These are phyloP conservation scores for Carassius carassius DNA, from an alignment of 2,113 vertebrate genomes.

Conservation along the genomic window DNA sequence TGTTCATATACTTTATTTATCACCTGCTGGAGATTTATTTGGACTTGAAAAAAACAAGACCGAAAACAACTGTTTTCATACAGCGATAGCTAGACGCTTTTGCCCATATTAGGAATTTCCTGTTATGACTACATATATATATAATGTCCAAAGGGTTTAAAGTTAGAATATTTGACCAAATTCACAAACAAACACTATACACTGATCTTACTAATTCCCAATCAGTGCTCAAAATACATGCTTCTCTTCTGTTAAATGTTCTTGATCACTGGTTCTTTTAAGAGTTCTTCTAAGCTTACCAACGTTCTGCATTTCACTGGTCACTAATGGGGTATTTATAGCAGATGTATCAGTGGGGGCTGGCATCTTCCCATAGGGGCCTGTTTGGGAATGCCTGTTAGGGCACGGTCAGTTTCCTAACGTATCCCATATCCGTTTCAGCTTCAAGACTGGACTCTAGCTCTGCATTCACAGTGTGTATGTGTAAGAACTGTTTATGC, in stretches of 20 bases:
- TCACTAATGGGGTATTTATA: constrained; percentile 54
- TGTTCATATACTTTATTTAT: too few species aligned
- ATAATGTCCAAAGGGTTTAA: not conserved
- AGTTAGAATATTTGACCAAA: not conserved
- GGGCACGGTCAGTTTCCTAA: constrained; percentile 72
- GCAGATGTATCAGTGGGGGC: constrained; percentile 56
- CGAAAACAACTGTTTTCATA: too few species aligned
- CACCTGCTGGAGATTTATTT: too few species aligned
- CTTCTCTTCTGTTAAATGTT: not conserved
- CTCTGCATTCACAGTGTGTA: constrained; percentile 45
- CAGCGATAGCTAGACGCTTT: too few species aligned
- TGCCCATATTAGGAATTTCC: too few species aligned
- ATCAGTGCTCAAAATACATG: constrained; percentile 15
- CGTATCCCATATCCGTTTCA: constrained; percentile 65
- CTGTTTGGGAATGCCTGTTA: constrained; percentile 74
- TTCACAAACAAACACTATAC: constrained; percentile 33
- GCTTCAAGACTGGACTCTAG: constrained; percentile 37
- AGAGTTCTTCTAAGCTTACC: constrained; percentile 13
- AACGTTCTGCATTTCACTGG: constrained; percentile 10
- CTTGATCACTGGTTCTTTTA: not conserved
- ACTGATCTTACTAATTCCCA: constrained; percentile 56
- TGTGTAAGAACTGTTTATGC: constrained; percentile 30
- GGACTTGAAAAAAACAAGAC: too few species aligned
- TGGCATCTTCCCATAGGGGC: constrained; percentile 66
- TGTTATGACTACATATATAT: too few species aligned